Evolutionary conservation across 37 sponge, comb jelly and placozoan species (phyloP), one percentile per base, ranked within the genome.

Genomic region (Halisarca cf. caerulea): DNA sequence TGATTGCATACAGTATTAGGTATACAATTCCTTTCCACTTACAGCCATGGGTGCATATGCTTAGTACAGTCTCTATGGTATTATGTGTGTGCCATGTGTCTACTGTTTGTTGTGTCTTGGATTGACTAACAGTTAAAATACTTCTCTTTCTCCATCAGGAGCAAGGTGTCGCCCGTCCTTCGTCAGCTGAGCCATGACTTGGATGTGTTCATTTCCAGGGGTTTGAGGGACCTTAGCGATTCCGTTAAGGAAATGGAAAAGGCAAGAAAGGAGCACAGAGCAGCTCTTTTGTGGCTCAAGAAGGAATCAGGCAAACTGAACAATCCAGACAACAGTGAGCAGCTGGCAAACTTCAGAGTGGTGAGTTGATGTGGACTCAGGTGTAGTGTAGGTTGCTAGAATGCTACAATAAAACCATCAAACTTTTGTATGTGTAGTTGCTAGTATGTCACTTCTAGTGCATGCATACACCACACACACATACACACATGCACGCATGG

Each of bases 201-300:
- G 25, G 36, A 15, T 6, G 74, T 82, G 39, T 94, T 94, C 45
- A 64, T 53, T 2, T 36, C 45, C 15, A 82, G 62, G 42, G 94
- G 88, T 0, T 36, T 94, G 38, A 55, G 59, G 39, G 94, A 94
- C 59, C 85, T 93, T 28, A 36, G 37, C 77, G 40, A 61, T 37
- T 93, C 93, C 45, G 84, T 90, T 69, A 81, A 88, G 68, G 42
- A 44, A 25, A 75, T 92, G 83, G 91, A 95, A 86, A 92, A 92
- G 83, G 88, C 88, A 2, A 43, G 96, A 53, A 88, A 84, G 0
- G 96, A 95, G 32, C 92, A 92, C 53, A 64, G 96, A 11, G 96
- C 96, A 8, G 96, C 94, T 21, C 81, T 96, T 64, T 89, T 96
- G 61, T 96, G 97, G 97, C 83, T 96, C 85, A 89, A 88, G 73